phyloP scores from a whole-genome alignment of 1,140 invertebrate species.

The Drosophila yakuba region DNA sequence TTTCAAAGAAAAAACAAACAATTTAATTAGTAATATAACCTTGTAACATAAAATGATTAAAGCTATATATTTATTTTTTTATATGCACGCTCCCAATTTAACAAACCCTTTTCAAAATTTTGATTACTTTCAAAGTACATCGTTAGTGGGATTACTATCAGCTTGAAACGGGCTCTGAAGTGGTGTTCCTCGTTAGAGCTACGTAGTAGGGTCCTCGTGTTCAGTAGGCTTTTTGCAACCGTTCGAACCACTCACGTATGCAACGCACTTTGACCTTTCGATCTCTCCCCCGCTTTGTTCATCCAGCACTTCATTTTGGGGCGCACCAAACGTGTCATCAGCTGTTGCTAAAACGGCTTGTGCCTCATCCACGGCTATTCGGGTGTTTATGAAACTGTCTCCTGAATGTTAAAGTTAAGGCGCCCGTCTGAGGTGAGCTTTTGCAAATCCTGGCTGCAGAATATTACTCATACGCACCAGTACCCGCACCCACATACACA shows the following conservation, averaged over 20 bases:
- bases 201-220: no score
- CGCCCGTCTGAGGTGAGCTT: slow-evolving; percentile 61
- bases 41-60: no score
- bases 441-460: slow-evolving; percentile 71
- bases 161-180: not conserved
- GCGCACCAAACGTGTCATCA: slow-evolving; percentile 26
- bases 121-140: not conserved
- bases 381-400: slow-evolving; percentile 69
- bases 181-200: not conserved
- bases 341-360: slow-evolving; percentile 9
- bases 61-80: no score
- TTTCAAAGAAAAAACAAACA: no score
- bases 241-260: not conserved
- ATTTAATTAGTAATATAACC: no score
- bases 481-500: slow-evolving; percentile 33
- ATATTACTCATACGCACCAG: slow-evolving; percentile 46
- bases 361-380: slow-evolving; percentile 20
- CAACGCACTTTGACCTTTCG: slow-evolving; percentile 60
- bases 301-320: slow-evolving; percentile 21
- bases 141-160: not conserved
- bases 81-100: no score
- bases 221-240: not conserved
- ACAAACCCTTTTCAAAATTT: no score
- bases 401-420: slow-evolving; percentile 67
- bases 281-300: not conserved